These are phyloP conservation scores for Phocoena phocoena DNA, from an alignment of 2,113 vertebrate genomes.

Conservation along the genomic window DNA sequence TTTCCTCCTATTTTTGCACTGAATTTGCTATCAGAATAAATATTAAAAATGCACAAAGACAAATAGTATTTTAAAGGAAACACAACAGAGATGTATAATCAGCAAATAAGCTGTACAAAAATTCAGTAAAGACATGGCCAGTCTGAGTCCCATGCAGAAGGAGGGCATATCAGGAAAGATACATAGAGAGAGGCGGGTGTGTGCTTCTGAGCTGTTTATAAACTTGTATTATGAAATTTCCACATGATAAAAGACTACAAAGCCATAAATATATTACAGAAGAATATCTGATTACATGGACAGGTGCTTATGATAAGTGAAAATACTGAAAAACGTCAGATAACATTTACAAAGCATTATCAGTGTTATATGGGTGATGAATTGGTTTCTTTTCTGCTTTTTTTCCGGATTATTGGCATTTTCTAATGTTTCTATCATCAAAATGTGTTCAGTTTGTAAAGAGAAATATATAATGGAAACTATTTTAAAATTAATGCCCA, in stretches of 20 bases:
- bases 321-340: not conserved
- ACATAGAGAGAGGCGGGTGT: no score
- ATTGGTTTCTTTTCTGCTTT: not conserved
- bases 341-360: not conserved
- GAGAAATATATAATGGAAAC: not conserved
- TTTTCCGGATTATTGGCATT: not conserved
- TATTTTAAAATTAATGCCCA: not conserved
- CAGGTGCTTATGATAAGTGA: not conserved
- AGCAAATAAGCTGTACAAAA: not conserved
- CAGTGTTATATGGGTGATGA: not conserved
- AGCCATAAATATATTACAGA: not conserved
- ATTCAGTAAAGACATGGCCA: not conserved
- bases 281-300: not conserved
- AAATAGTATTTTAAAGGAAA: not conserved
- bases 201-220: not conserved
- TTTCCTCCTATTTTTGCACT: not conserved
- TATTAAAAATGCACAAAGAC: not conserved
- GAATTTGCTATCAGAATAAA: not conserved
- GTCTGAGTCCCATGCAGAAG: no score
- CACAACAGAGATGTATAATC: not conserved
- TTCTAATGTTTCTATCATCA: not conserved
- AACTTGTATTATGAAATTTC: not conserved
- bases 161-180: accelerated
- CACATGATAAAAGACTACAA: not conserved
- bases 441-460: not conserved